phyloP scores from a whole-genome alignment of 2,888 invertebrate genomes.

The Drosophila dives region DNA sequence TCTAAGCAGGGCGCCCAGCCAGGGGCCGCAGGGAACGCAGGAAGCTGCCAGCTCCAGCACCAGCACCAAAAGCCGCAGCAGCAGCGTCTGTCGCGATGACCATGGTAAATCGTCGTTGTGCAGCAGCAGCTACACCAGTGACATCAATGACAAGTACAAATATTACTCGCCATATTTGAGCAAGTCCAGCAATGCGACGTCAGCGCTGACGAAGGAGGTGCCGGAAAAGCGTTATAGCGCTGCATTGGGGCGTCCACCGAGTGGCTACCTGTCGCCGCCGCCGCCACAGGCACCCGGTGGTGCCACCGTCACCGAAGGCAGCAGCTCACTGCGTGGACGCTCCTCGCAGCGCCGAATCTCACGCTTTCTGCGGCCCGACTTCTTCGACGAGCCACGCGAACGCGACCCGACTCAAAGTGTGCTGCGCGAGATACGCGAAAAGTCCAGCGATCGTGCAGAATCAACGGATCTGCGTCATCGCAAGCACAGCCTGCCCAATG shows the following conservation, averaged over 20 bases:
- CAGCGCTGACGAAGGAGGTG: slow-evolving; percentile 48
- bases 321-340: slow-evolving; percentile 76
- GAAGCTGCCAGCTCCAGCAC: slow-evolving; percentile 1
- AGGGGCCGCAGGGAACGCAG: slow-evolving; percentile 34
- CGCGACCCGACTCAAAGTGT: slow-evolving; percentile 88
- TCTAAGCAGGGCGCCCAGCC: slow-evolving; percentile 66
- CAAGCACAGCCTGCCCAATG: slow-evolving; percentile 69
- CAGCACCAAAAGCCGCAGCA: slow-evolving; percentile 68
- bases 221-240: slow-evolving; percentile 77
- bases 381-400: slow-evolving; percentile 88
- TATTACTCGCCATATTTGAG: slow-evolving; percentile 83
- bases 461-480: slow-evolving; percentile 60
- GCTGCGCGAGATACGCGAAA: slow-evolving; percentile 89
- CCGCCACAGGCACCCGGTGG: slow-evolving; percentile 45
- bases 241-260: slow-evolving; percentile 80
- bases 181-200: slow-evolving; percentile 66
- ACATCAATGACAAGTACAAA: slow-evolving; percentile 84
- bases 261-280: slow-evolving; percentile 81
- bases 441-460: slow-evolving; percentile 85
- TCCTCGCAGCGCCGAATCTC: slow-evolving; percentile 88
- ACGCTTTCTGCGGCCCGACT: slow-evolving; percentile 91
- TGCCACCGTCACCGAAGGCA: slow-evolving; percentile 54
- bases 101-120: slow-evolving; percentile 75
- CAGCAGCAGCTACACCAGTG: slow-evolving; percentile 78
- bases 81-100: slow-evolving; percentile 81